Evolutionary conservation across 2,888 invertebrate species (phyloP).

Genomic region (Glyphotaelius pellucidus): DNA sequence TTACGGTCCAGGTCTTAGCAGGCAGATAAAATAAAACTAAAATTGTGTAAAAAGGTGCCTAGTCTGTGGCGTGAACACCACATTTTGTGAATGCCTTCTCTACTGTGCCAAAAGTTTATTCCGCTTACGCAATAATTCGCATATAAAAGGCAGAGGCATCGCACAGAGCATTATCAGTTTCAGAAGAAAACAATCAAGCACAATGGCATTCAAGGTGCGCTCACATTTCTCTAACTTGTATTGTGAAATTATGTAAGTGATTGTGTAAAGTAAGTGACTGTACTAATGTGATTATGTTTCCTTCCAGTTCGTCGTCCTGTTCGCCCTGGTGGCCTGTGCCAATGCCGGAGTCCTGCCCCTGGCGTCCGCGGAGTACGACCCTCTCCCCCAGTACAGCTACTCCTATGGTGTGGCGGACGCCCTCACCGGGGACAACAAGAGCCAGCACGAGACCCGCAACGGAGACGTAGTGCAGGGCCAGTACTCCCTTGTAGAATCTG

Average conservation of each 20-base stretch:
- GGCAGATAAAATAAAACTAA: neutral
- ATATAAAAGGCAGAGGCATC: neutral
- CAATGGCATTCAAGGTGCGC: slow-evolving; percentile 65
- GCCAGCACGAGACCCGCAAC: slow-evolving; percentile 75
- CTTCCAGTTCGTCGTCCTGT: slow-evolving; percentile 73
- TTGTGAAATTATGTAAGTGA: neutral
- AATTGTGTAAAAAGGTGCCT: neutral
- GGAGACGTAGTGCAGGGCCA: slow-evolving; percentile 76
- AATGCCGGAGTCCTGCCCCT: slow-evolving; percentile 70
- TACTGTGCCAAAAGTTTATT: neutral
- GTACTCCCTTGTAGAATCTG: slow-evolving; percentile 77
- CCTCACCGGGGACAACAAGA: slow-evolving; percentile 78
- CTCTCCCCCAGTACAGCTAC: slow-evolving; percentile 66
- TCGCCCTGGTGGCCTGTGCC: slow-evolving; percentile 70
- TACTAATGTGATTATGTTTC: neutral
- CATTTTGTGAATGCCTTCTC: neutral
- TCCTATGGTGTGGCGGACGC: slow-evolving; percentile 77
- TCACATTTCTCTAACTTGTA: neutral
- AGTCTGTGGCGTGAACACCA: neutral
- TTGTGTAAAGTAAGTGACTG: neutral
- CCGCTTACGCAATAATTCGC: neutral
- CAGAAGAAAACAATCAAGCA: slow-evolving; percentile 25
- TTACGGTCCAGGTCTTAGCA: neutral
- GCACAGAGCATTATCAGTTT: too few species aligned
- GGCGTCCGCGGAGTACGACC: slow-evolving; percentile 69